Evolutionary conservation across 1,140 invertebrate species (phyloP), one percentile per base, ranked within the genome.

Genomic region (Drosophila malerkotliana): DNA sequence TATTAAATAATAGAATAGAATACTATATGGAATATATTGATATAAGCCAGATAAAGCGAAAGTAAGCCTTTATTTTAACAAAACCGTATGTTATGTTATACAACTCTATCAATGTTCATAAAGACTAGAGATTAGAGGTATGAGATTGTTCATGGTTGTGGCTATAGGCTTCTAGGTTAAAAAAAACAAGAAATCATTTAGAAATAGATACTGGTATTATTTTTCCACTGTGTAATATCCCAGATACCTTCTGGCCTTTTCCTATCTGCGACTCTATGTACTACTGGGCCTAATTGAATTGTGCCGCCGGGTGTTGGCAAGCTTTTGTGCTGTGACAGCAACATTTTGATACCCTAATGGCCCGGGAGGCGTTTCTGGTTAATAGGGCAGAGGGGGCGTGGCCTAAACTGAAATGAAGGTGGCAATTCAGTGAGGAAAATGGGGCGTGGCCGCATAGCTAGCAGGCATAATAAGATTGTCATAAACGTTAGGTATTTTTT

Each of bases 201-300:
- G 6, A 28, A 28, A 3, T 44, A 44, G n/a, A 1, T 7, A n/a
- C 6, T 44, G 7, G 41, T 10, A 47, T 24, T 10, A 47, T 24
- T 47, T 72, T 55, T 18, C 32, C 9, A 8, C 68, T 7, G 14
- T 53, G 30, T 30, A 30, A 4, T 8, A 14, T 14, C 39, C 18
- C 32, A 21, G 4, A 6, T 30, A 44, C 30, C 34, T 28, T 28
- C 32, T 24, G 24, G 18, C 30, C 58, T 47, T 15, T 34, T 34
- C 14, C 49, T 18, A 48, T 61, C 47, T 21, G 9, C 26, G 44
- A 66, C 41, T 51, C 56, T 57, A 53, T 71, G 71, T 58, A 48
- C 53, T 58, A 48, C 53, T 44, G 59, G 51, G 54, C 76, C 76
- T 84, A 83, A 84, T 83, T 83, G 80, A 83, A 83, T 84, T 79